Evolutionary conservation across 2,797 vertebrate genomes (phyloP), one percentile per base, ranked within the genome.

Genomic region (Lepus townsendii): DNA sequence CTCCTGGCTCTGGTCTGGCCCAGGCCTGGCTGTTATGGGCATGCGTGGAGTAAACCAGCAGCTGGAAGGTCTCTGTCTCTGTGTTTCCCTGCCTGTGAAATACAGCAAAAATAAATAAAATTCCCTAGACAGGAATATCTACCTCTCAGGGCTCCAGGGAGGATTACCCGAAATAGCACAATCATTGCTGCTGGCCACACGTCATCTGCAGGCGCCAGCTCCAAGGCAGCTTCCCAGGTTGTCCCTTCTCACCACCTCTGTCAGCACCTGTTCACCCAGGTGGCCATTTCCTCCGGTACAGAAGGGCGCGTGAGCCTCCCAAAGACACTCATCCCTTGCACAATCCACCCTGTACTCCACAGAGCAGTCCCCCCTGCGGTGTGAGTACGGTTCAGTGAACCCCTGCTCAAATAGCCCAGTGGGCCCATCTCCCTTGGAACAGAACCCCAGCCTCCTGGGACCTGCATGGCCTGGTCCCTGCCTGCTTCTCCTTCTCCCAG

Each of bases 281-380:
- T 3, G 54, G 5, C 32, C 50, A 22, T 8, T 17, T 76, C 63
- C 14, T 63, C 38, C 0, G 16, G 4, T 20, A 50, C 7, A 0
- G 22, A 52, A 5, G 10, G 50, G 7, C 0, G 1, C 12, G 0
- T 50, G 0, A 9, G 38, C 16, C 54, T 66, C 54, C 68, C 14
- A 13, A 57, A 0, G 3, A 38, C 5, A 7, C 7, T 1, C 22
- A 5, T 2, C 2, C 62, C 27, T 17, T 66, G 38, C 6, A 7
- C 7, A 4, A 26, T 42, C 19, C 13, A 0, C 17, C 30, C 80
- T 52, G 24, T 9, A 5, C 42, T 72, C 52, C 73, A 9, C 42
- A 47, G 42, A 0, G 42, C 42, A 47, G 42, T 47, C 42, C 42
- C 42, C 42, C 42, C 7, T n/a, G 42, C 42, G 1, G 8, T 47